Conservation (phyloP, 2,113 vertebrate species). For the Variabilichromis moorii region DNA sequence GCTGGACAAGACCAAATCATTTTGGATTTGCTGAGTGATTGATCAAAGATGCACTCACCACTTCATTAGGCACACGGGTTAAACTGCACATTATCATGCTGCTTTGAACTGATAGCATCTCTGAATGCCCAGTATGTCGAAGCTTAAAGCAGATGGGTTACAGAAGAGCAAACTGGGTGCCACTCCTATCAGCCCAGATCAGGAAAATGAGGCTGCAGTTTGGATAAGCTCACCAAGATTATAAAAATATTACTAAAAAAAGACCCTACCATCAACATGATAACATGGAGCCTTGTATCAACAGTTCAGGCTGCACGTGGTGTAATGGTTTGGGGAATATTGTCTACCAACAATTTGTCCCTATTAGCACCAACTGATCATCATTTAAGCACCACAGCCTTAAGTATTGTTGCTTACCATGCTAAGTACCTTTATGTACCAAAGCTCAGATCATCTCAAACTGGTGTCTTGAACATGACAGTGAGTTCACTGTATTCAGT, state of each 20-base stretch:
- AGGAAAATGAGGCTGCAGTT: background rate
- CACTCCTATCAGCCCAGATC: background rate
- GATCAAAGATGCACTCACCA: background rate
- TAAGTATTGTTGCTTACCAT: background rate
- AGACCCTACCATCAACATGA: background rate
- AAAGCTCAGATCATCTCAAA: background rate
- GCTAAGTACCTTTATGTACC: background rate
- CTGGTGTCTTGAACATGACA: background rate
- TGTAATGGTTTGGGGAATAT: background rate
- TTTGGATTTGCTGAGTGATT: background rate
- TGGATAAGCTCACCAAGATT: background rate
- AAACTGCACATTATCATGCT: background rate
- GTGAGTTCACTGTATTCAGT: background rate
- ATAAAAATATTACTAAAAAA: background rate
- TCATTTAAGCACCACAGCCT: background rate
- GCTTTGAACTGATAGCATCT: background rate
- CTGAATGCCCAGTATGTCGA: background rate
- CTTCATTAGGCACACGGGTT: background rate
- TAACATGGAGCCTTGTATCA: background rate
- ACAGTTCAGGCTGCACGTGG: background rate
- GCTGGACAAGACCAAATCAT: background rate
- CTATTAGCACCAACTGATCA: background rate
- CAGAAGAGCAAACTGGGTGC: background rate
- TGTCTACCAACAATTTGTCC: background rate
- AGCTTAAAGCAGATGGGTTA: background rate